Evolutionary conservation across 2,888 invertebrate species (phyloP).

Genomic region (Ethmia dodecea): DNA sequence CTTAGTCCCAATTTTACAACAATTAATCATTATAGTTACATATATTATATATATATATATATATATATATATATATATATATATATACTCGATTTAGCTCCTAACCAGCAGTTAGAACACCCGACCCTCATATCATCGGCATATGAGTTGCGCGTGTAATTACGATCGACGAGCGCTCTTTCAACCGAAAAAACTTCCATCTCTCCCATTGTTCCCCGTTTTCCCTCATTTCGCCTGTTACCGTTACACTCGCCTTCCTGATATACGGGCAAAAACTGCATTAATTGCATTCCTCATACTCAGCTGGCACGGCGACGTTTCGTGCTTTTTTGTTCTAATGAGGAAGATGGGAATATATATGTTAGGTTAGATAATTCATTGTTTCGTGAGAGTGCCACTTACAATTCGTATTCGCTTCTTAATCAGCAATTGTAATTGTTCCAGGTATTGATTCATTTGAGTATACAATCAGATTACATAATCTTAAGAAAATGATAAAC

Average conservation of each 20-base stretch:
- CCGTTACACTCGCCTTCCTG: conserved; percentile 70
- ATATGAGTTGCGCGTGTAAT: conserved; percentile 60
- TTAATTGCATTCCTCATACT: conserved; percentile 65
- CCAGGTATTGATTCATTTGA: no score
- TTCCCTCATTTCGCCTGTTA: conserved; percentile 74
- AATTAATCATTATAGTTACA: no score
- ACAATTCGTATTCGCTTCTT: no score
- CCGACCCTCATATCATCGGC: conserved; percentile 41
- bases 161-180: conserved; percentile 69
- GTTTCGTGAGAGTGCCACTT: conserved; percentile 16
- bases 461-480: no score
- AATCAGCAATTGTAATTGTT: no score
- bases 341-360: conserved; percentile 9
- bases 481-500: no score
- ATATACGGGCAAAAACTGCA: conserved; percentile 60
- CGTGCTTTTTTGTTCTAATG: conserved; percentile 6
- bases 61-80: no score
- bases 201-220: conserved; percentile 65
- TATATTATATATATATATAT: no score
- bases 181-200: conserved; percentile 67
- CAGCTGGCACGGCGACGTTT: not conserved
- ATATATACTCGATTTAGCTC: no score
- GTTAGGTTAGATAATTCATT: conserved; percentile 17
- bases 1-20: no score
- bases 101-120: no score